Conservation (phyloP, 2,113 vertebrate genomes). For the Vombatus ursinus region DNA sequence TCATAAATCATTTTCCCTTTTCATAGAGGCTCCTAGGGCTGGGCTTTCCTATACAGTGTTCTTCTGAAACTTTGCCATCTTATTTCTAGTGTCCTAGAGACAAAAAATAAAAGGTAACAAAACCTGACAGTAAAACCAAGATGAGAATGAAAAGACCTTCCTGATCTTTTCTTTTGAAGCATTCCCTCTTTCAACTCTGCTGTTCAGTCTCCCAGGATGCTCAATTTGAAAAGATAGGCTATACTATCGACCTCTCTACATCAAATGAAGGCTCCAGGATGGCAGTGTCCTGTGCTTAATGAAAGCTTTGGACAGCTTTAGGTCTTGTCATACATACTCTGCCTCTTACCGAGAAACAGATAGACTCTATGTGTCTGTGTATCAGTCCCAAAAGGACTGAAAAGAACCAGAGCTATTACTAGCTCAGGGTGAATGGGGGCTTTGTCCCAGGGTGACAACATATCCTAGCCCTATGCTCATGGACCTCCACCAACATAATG, state of each 20-base stretch:
- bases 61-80: constrained; percentile 19
- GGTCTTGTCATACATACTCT: not conserved
- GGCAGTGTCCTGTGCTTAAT: not conserved
- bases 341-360: not conserved
- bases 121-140: not conserved
- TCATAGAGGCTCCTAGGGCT: constrained; percentile 17
- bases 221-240: constrained; percentile 23
- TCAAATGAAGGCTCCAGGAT: not conserved
- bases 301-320: not conserved
- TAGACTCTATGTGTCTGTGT: not conserved
- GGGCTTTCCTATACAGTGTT: constrained; percentile 6
- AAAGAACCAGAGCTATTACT: not conserved
- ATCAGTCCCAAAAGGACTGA: not conserved
- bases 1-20: not conserved
- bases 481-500: not conserved
- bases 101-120: constrained; percentile 1
- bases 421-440: not conserved
- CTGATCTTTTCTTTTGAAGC: not conserved
- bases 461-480: not conserved
- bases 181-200: not conserved
- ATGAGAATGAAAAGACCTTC: not conserved
- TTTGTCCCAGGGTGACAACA: not conserved
- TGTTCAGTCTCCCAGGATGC: not conserved
- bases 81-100: not conserved
- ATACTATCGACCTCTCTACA: not conserved